Conservation (phyloP, 1,140 invertebrate species). For the Mactra quadrangularis region DNA sequence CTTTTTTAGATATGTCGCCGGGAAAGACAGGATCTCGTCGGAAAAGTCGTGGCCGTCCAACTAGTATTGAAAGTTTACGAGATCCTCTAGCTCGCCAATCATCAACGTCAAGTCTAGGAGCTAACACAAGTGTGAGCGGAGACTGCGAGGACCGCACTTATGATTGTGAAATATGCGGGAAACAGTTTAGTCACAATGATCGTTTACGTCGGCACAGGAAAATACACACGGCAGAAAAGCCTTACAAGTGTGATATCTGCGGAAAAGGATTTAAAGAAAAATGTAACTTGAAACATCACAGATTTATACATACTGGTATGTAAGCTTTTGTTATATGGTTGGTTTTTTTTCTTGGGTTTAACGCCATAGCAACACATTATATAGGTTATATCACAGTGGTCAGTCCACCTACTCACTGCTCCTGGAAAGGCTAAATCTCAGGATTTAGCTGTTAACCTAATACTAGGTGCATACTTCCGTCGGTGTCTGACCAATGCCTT, state of each 20-base stretch:
- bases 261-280: constrained; percentile 83
- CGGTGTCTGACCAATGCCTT: too few species aligned
- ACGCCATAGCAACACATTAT: too few species aligned
- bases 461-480: too few species aligned
- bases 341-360: too few species aligned
- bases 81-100: constrained; percentile 47
- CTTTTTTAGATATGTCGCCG: constrained; percentile 27
- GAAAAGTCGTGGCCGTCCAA: constrained; percentile 58
- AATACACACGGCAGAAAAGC: constrained; percentile 59
- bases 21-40: constrained; percentile 45
- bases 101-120: constrained; percentile 50
- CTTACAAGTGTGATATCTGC: constrained; percentile 88
- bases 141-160: constrained; percentile 48
- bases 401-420: too few species aligned
- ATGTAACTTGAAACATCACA: constrained; percentile 66
- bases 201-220: constrained; percentile 47
- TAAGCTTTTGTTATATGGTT: neutral
- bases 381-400: too few species aligned
- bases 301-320: constrained; percentile 85
- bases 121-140: constrained; percentile 32
- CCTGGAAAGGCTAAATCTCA: too few species aligned
- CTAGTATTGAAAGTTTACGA: constrained; percentile 53
- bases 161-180: constrained; percentile 61
- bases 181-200: constrained; percentile 61
- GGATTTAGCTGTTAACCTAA: too few species aligned